Percentiles rank a stretch among this genome's conserved stretches.
These are phyloP conservation scores for Phallusia fumigata DNA, from an alignment of 23 tunicate species.

Conservation along the genomic window DNA sequence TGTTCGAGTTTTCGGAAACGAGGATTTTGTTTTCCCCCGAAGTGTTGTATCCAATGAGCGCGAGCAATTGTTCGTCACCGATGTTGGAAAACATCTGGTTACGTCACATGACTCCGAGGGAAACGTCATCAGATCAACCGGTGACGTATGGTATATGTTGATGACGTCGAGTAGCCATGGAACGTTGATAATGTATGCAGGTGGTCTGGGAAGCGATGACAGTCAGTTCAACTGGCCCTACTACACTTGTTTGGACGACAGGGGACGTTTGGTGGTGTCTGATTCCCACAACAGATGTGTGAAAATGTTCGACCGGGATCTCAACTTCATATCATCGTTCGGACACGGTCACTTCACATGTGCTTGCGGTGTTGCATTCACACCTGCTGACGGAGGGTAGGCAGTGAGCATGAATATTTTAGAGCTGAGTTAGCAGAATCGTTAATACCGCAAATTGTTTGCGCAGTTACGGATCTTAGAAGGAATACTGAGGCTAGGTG, in stretches of 20 bases:
- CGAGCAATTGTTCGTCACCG: conserved; percentile 27
- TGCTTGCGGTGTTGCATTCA: conserved; percentile 30
- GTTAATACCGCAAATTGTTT: too few species aligned
- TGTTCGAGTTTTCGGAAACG: conserved; percentile 38
- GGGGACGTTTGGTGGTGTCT: conserved; percentile 40
- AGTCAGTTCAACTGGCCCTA: conserved; percentile 64
- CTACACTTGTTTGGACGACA: conserved; percentile 46
- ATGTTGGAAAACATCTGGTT: conserved; percentile 60
- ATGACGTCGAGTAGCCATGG: too few species aligned
- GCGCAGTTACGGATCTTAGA: too few species aligned
- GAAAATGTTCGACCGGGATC: conserved; percentile 42
- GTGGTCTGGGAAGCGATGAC: not conserved
- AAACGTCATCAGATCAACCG: conserved; percentile 19
- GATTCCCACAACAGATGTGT: conserved; percentile 72
- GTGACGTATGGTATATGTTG: conserved; percentile 8
- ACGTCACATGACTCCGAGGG: conserved; percentile 35
- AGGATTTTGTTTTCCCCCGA: conserved; percentile 60
- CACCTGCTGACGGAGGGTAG: conserved; percentile 31
- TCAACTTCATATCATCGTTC: conserved; percentile 35
- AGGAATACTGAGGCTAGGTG: too few species aligned
- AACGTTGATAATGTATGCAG: not conserved
- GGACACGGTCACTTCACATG: conserved; percentile 51
- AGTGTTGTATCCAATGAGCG: not conserved
- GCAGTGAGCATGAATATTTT: too few species aligned
- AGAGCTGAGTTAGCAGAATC: not conserved